Evolutionary conservation across 2,888 invertebrate species (phyloP).

Genomic region (Leucoma salicis): DNA sequence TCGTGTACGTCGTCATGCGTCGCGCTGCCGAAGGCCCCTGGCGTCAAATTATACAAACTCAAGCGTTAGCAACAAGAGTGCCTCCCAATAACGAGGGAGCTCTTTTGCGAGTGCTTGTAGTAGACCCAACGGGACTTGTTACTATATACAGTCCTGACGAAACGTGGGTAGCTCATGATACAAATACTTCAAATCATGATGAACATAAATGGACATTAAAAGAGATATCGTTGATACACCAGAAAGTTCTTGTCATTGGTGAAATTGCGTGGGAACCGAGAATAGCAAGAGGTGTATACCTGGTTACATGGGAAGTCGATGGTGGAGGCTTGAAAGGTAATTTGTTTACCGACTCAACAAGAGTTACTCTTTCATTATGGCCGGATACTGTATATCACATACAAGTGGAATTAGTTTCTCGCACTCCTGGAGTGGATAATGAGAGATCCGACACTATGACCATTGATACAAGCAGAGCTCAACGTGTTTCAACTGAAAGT

Average conservation of each 20-base stretch:
- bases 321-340: conserved; percentile 91
- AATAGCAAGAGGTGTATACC: conserved; percentile 85
- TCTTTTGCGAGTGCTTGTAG: conserved; percentile 85
- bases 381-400: conserved; percentile 91
- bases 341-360: conserved; percentile 90
- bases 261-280: conserved; percentile 89
- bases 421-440: conserved; percentile 83
- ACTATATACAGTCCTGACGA: conserved; percentile 87
- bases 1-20: conserved; percentile 87
- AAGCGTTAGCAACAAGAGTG: conserved; percentile 84
- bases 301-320: conserved; percentile 92
- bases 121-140: conserved; percentile 86
- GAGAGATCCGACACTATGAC: conserved; percentile 85
- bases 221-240: conserved; percentile 87
- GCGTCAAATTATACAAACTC: conserved; percentile 86
- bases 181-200: conserved; percentile 74
- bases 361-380: conserved; percentile 90
- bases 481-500: conserved; percentile 84
- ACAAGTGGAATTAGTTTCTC: conserved; percentile 86
- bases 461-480: conserved; percentile 84
- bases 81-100: conserved; percentile 85
- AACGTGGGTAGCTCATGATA: conserved; percentile 80
- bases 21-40: conserved; percentile 84
- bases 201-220: conserved; percentile 84
- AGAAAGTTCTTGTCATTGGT: conserved; percentile 86